Conservation (phyloP, 1,140 invertebrate species). For the Drosophila kanapiae region DNA sequence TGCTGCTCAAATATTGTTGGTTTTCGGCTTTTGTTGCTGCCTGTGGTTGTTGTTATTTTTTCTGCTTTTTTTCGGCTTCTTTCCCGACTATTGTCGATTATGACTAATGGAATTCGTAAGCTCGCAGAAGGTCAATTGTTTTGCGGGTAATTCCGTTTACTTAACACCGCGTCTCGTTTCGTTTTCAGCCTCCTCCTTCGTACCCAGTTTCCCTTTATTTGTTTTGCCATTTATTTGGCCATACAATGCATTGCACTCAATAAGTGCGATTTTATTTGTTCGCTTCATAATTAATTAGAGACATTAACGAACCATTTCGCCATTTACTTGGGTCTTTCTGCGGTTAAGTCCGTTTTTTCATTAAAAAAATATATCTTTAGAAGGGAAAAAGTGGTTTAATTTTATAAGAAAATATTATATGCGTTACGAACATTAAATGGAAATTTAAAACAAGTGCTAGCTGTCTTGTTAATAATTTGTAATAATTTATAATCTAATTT, state of each 20-base stretch:
- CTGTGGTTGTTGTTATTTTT: slow-evolving; percentile 36
- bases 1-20: slow-evolving; percentile 34
- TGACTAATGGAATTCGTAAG: slow-evolving; percentile 77
- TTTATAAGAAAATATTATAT: neutral
- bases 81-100: slow-evolving; percentile 73
- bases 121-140: slow-evolving; percentile 75
- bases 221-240: slow-evolving; percentile 61
- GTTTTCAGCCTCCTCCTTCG: slow-evolving; percentile 13
- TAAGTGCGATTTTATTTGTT: slow-evolving; percentile 44
- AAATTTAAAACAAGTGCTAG: neutral
- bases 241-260: slow-evolving; percentile 50
- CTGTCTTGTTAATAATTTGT: neutral
- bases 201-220: slow-evolving; percentile 24
- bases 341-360: slow-evolving; percentile 35
- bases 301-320: slow-evolving; percentile 76
- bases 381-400: neutral
- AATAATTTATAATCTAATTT: no score
- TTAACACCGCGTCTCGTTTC: slow-evolving; percentile 22
- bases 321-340: slow-evolving; percentile 59
- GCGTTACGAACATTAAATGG: neutral
- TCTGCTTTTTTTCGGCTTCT: slow-evolving; percentile 62
- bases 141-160: slow-evolving; percentile 77
- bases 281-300: slow-evolving; percentile 67
- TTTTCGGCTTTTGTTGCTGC: slow-evolving; percentile 14
- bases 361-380: slow-evolving; percentile 17